These are phyloP conservation scores for Caracal caracal DNA, from an alignment of 2,113 vertebrate species.

Conservation along the genomic window DNA sequence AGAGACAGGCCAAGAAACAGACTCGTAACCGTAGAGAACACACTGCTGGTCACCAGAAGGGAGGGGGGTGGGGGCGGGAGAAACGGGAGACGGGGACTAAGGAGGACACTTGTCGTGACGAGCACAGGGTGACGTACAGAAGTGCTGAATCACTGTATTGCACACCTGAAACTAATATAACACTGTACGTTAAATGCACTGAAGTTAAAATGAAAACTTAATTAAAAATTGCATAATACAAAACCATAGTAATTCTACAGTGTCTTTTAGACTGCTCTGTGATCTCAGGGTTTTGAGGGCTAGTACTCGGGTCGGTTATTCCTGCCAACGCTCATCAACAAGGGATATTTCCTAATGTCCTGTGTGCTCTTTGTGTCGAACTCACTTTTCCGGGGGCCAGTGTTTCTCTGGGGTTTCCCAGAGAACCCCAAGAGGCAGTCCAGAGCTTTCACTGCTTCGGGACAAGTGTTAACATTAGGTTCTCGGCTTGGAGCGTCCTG, in stretches of 20 bases:
- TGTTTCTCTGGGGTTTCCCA: neutral
- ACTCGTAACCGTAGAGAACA: neutral
- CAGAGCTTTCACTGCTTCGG: neutral
- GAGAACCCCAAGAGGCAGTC: neutral
- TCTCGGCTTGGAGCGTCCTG: neutral
- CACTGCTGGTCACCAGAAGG: neutral
- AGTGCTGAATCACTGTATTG: no score
- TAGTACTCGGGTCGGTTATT: neutral
- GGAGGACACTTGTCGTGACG: neutral
- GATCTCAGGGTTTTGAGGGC: neutral
- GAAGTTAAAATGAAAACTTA: neutral
- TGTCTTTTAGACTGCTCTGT: neutral
- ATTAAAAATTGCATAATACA: neutral
- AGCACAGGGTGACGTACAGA: neutral
- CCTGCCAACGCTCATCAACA: neutral
- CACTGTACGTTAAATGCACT: accelerated
- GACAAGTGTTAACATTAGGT: neutral
- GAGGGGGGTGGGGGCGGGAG: neutral
- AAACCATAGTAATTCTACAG: neutral
- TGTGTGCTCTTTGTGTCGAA: neutral
- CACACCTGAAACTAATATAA: neutral
- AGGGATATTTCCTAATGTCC: no score
- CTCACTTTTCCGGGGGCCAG: neutral
- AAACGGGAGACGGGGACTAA: neutral
- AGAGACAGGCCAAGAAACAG: neutral